phyloP scores from a whole-genome alignment of 1,140 invertebrate species.

The Bombus sylvicola region DNA sequence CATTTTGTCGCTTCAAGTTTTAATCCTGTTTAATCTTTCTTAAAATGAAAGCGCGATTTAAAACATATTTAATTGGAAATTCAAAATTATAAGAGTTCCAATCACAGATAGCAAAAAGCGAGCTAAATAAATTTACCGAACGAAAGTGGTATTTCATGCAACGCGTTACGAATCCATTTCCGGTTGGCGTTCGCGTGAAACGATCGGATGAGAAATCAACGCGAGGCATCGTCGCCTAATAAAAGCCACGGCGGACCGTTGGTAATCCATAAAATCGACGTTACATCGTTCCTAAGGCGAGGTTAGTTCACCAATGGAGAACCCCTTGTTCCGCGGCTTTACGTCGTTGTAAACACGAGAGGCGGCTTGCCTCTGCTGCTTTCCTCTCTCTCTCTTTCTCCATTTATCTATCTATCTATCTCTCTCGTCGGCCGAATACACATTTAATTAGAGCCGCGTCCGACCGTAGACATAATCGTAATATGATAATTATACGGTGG shows the following conservation, averaged over 20 bases:
- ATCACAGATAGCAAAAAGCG: background rate
- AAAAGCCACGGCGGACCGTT: slow-evolving; percentile 1
- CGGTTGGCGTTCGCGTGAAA: background rate
- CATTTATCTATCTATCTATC: too few species aligned
- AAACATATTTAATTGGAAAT: too few species aligned
- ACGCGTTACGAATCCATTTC: background rate
- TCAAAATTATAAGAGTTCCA: too few species aligned
- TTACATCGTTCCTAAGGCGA: slow-evolving; percentile 27
- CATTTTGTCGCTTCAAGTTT: background rate
- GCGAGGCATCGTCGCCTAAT: slow-evolving; percentile 1
- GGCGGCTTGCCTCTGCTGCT: background rate
- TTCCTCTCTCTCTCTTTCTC: background rate
- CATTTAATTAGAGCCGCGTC: slow-evolving; percentile 65
- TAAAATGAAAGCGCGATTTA: too few species aligned
- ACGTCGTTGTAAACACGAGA: slow-evolving; percentile 55
- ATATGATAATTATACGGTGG: slow-evolving; percentile 72
- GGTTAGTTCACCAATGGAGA: slow-evolving; percentile 44
- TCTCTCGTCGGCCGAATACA: slow-evolving; percentile 30
- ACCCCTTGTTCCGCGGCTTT: slow-evolving; percentile 33
- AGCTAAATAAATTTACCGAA: background rate
- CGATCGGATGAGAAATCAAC: background rate
- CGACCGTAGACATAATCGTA: slow-evolving; percentile 70
- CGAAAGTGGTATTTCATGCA: background rate
- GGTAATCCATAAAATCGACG: slow-evolving; percentile 45
- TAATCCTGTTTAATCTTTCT: background rate